Evolutionary conservation across 2,888 invertebrate species (phyloP), one percentile per base, ranked within the genome.

Genomic region (Leptopilina myrica): DNA sequence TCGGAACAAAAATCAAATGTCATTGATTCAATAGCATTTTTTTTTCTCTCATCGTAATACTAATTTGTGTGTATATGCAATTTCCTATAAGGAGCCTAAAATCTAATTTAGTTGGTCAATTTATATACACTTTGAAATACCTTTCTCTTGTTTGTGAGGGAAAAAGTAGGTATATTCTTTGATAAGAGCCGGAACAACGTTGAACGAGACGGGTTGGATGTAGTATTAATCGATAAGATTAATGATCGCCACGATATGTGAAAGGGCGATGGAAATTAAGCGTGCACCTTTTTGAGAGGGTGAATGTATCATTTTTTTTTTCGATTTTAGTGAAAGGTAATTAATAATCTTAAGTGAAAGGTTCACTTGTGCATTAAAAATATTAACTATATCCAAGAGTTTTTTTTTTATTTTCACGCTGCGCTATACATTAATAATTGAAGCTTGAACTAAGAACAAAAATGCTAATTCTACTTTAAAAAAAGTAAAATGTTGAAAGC

Each of bases 261-360:
- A 64, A 64, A 64, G 59, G 59, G 59, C 59, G 59, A 59, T 59
- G 59, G 59, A 59, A 59, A 59, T 59, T 59, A 59, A 59, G 59
- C 62, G 62, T 62, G 8, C 49, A 49, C 15, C 62, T 62, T 62
- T 62, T 62, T 62, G 62, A 62, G 62, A 62, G 62, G 62, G 62
- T 62, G 62, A 9, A 62, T 62, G 20, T 62, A 62, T 62, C 62
- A 62, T 62, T 62, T 20, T 20, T 62, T 62, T 62, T 62, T 62
- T 62, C 20, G 62, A 62, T 62, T 62, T 62, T 20, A 8, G 62
- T 62, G 62, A 62, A 62, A 62, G 62, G 62, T 62, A 20, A 62
- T 62, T 62, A 62, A 62, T 62, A 62, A 59, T 59, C 15, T 7
- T 7, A 62, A 62, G 62, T 62, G 62, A 62, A 62, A 62, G 62